Percentiles rank a stretch among this genome's conserved stretches.
Conservation (phyloP, 2,113 vertebrate genomes). For the Rhinoderma darwinii region DNA sequence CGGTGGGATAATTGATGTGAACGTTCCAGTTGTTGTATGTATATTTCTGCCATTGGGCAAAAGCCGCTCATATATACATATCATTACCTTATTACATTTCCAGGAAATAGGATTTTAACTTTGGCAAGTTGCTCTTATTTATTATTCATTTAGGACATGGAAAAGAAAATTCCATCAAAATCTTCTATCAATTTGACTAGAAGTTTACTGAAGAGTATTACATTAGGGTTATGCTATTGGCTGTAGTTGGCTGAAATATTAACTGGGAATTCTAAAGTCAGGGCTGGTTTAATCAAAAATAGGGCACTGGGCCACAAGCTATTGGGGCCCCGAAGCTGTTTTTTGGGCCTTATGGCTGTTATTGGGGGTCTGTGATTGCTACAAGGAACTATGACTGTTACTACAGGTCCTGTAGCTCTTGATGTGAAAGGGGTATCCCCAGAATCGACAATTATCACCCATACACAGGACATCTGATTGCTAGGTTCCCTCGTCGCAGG, state of each 20-base stretch:
- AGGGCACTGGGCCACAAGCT: no score
- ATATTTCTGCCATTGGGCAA: neutral
- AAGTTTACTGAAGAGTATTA: neutral
- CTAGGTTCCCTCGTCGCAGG: no score
- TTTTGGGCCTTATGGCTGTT: no score
- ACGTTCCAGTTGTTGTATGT: slow-evolving; percentile 10
- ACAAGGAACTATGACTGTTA: no score
- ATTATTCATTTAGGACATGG: slow-evolving; percentile 22
- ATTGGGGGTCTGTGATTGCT: no score
- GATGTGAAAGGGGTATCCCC: no score
- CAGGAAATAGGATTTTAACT: slow-evolving; percentile 16
- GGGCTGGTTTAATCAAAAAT: no score
- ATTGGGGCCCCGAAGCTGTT: no score
- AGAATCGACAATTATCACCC: no score
- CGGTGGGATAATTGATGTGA: slow-evolving; percentile 35
- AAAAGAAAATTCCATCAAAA: neutral
- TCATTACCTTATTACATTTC: slow-evolving; percentile 27
- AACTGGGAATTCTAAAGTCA: no score
- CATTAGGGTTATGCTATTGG: neutral
- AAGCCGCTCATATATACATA: neutral
- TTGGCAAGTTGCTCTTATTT: neutral
- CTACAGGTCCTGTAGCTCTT: no score
- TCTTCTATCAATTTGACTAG: neutral
- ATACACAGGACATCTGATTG: no score
- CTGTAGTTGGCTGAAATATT: neutral